Conservation (phyloP, 2,113 vertebrate species). For the Scartelaos histophorus region DNA sequence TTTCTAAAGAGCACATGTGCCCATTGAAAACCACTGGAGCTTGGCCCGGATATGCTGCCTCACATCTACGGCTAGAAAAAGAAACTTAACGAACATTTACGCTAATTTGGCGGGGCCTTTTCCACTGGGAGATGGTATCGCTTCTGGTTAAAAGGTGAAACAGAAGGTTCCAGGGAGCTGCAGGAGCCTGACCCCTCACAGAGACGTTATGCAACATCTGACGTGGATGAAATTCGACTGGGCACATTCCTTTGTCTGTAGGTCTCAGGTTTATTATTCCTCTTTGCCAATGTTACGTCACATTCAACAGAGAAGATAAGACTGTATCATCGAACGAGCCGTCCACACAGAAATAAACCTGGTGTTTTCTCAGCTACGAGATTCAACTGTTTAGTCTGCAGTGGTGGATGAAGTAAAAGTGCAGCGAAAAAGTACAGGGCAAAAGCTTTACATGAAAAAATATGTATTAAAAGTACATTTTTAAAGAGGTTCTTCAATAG, state of each 20-base stretch:
- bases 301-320: conserved; percentile 11
- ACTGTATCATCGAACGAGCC: conserved; percentile 21
- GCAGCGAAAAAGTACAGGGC: no score
- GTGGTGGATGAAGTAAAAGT: no score
- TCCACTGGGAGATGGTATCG: not conserved
- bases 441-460: no score
- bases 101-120: not conserved
- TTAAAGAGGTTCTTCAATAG: no score
- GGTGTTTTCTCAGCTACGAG: conserved; percentile 12
- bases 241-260: conserved; percentile 50
- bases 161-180: not conserved
- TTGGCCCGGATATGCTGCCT: conserved; percentile 25
- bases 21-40: conserved; percentile 46
- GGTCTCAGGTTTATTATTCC: conserved; percentile 38
- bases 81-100: conserved; percentile 17
- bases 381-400: not conserved
- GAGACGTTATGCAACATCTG: conserved; percentile 35
- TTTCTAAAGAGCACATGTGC: conserved; percentile 52
- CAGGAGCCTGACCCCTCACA: not conserved
- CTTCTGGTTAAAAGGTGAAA: conserved; percentile 13
- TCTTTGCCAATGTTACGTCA: conserved; percentile 24
- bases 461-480: no score
- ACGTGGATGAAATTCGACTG: conserved; percentile 57
- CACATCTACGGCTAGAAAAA: conserved; percentile 10
- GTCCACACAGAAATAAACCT: conserved; percentile 38